Conservation (phyloP, 2,888 invertebrate genomes). For the Pterostichus madidus region DNA sequence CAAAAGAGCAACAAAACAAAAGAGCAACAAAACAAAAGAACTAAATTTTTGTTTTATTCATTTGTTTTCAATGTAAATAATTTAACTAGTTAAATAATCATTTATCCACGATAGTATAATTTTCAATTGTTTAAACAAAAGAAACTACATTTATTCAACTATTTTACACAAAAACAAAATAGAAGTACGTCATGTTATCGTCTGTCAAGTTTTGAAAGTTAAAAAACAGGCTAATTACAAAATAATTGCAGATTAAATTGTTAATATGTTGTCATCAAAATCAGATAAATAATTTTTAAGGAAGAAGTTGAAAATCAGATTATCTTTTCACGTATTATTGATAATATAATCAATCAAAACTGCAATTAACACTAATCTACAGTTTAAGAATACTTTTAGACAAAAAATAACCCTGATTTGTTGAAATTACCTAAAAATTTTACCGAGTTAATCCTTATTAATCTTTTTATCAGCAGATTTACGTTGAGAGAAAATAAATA, state of each 20-base stretch:
- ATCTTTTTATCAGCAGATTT: no score
- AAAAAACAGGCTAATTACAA: neutral
- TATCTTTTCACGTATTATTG: slow-evolving; percentile 24
- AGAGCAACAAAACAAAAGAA: no score
- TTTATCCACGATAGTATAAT: no score
- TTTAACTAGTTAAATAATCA: no score
- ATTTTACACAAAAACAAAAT: neutral
- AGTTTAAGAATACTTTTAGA: neutral
- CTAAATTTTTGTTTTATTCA: no score
- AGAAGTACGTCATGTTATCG: neutral
- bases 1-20: no score
- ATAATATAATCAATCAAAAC: slow-evolving; percentile 1
- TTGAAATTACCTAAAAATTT: no score
- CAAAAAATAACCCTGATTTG: neutral
- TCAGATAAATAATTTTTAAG: slow-evolving; percentile 36
- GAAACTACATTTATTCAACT: neutral
- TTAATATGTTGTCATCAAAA: slow-evolving; percentile 20
- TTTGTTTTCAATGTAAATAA: no score
- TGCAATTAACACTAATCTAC: slow-evolving; percentile 9
- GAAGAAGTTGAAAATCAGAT: slow-evolving; percentile 28
- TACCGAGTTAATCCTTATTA: no score
- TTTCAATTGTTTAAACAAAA: no score
- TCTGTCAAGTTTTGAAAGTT: neutral
- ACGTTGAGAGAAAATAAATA: no score
- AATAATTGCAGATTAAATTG: neutral